Evolutionary conservation across 1,140 invertebrate genomes (phyloP).

Genomic region (Scylla paramamosain): DNA sequence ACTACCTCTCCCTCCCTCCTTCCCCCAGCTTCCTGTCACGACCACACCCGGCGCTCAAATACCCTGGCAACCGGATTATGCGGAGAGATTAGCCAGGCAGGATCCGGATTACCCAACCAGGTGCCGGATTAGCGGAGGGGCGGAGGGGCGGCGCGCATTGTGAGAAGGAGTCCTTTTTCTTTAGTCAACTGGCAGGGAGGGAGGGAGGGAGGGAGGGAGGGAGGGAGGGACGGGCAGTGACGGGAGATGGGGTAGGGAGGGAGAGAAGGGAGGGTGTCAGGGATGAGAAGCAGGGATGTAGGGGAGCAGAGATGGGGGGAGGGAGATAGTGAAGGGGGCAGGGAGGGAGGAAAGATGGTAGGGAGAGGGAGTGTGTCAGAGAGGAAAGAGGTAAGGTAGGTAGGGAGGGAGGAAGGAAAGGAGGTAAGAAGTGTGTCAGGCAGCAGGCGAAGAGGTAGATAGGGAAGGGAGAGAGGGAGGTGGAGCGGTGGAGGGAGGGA

Average conservation of each 20-base stretch:
- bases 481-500: too few species aligned
- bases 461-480: too few species aligned
- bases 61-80: slow-evolving; percentile 38
- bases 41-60: slow-evolving; percentile 29
- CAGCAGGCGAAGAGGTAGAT: too few species aligned
- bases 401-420: too few species aligned
- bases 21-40: background rate
- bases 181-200: too few species aligned
- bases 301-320: too few species aligned
- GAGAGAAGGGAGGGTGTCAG: background rate
- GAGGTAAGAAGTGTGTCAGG: too few species aligned
- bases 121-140: slow-evolving; percentile 31
- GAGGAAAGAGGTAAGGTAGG: background rate
- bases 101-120: slow-evolving; percentile 54
- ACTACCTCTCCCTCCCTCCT: background rate
- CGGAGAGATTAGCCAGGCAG: slow-evolving; percentile 36
- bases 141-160: too few species aligned
- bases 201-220: too few species aligned
- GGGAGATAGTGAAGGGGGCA: background rate
- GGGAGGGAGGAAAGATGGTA: background rate
- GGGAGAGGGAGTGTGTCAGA: background rate
- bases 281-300: background rate
- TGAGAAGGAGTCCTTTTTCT: too few species aligned
- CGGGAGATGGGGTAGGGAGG: too few species aligned
- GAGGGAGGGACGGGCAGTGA: too few species aligned